These are phyloP conservation scores for Brachylomia viminalis DNA, from an alignment of 2,888 invertebrate species.

Conservation along the genomic window DNA sequence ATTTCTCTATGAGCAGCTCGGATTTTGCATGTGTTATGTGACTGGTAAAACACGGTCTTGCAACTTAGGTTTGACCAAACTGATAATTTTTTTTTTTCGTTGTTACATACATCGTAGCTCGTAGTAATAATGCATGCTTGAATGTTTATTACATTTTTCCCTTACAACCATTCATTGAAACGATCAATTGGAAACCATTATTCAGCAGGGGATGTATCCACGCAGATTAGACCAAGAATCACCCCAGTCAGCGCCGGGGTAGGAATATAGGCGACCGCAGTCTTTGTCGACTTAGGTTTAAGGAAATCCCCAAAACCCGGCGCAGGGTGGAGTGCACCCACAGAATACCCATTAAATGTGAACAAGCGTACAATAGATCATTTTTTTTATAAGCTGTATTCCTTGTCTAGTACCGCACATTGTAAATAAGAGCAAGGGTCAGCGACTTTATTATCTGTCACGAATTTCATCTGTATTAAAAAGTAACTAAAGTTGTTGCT, in stretches of 20 bases:
- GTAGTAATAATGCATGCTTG: background rate
- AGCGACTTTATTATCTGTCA: background rate
- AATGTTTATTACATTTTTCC: background rate
- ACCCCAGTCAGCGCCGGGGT: slow-evolving; percentile 10
- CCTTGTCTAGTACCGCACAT: background rate
- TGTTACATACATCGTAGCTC: background rate
- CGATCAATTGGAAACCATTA: background rate
- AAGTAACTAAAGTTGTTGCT: background rate
- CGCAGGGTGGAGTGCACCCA: slow-evolving; percentile 28
- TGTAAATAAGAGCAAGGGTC: slow-evolving; percentile 14
- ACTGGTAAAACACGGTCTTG: background rate
- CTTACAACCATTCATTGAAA: background rate
- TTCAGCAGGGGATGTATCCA: background rate
- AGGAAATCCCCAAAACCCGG: slow-evolving; percentile 21
- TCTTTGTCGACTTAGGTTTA: slow-evolving; percentile 2
- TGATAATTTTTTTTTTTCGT: background rate
- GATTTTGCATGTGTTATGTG: background rate
- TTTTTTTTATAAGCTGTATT: slow-evolving; percentile 41
- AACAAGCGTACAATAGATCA: background rate
- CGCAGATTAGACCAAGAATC: background rate
- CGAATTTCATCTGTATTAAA: background rate
- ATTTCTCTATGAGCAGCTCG: background rate
- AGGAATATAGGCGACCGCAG: background rate
- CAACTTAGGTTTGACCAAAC: background rate
- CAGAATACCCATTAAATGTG: background rate